Conservation (phyloP, 2,113 vertebrate species). For the Semicossyphus pulcher region DNA sequence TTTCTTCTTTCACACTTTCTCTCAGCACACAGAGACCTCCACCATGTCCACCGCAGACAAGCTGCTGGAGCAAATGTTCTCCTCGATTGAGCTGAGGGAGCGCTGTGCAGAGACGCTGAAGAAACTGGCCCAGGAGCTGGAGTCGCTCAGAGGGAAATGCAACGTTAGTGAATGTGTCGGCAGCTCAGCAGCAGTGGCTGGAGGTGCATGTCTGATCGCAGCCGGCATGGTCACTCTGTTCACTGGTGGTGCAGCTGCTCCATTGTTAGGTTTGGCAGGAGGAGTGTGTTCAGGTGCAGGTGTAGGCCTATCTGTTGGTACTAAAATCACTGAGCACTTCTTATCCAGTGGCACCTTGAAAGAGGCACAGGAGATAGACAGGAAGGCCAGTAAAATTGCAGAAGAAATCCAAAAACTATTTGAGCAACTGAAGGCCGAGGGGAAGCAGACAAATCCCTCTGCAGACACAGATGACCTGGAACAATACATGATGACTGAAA, state of each 20-base stretch:
- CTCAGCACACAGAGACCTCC: neutral
- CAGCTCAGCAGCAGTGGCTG: neutral
- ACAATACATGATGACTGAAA: neutral
- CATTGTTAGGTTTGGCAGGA: neutral
- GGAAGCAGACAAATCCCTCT: rapidly evolving
- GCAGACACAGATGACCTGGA: neutral
- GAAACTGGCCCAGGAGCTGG: conserved; percentile 6
- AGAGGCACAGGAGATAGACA: neutral
- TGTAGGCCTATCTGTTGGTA: neutral
- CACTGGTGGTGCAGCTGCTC: neutral
- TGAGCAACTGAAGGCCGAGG: neutral
- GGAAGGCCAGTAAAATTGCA: neutral
- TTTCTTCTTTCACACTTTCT: no score
- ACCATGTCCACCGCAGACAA: conserved; percentile 12
- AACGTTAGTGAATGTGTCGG: neutral
- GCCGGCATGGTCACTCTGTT: neutral
- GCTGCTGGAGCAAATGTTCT: conserved; percentile 13
- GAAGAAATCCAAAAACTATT: neutral
- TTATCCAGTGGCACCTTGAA: neutral
- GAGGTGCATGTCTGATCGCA: neutral
- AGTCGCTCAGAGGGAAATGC: neutral
- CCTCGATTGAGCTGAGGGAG: conserved; percentile 5
- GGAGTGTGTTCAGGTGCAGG: neutral
- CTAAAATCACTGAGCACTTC: neutral
- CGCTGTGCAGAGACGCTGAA: neutral